These are phyloP conservation scores for Pomatorhinus ruficollis DNA, from an alignment of 2,113 vertebrate species.

Conservation along the genomic window DNA sequence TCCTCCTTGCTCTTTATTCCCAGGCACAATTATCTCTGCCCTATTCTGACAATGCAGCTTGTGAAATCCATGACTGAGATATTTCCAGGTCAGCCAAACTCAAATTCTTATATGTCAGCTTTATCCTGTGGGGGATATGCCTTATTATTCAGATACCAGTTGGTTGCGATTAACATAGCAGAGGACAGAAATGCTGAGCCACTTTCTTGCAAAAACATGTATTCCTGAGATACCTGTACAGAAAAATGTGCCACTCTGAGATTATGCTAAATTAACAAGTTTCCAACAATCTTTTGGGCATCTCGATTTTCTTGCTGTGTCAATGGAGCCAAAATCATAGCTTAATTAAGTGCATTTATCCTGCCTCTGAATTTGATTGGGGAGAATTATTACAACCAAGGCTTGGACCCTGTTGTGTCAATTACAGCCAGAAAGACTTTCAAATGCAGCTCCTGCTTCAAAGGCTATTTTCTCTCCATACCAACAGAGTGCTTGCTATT, in stretches of 20 bases:
- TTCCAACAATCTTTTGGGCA: background rate
- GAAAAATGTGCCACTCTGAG: background rate
- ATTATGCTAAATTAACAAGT: background rate
- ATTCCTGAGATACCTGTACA: background rate
- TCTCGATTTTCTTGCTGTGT: background rate
- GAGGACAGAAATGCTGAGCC: background rate
- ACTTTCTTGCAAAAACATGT: background rate
- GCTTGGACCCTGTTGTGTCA: background rate
- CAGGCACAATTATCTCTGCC: background rate
- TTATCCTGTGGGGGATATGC: background rate
- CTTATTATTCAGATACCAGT: background rate
- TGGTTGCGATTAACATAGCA: background rate
- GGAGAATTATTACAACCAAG: background rate
- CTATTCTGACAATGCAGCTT: background rate
- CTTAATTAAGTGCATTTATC: background rate
- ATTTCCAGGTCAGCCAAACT: background rate
- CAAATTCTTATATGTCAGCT: background rate
- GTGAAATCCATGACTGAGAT: constrained; percentile 9
- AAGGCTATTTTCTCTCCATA: background rate
- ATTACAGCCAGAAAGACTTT: background rate
- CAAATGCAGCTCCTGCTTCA: background rate
- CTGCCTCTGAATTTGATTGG: background rate
- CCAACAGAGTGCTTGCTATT: background rate
- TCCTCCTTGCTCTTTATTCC: background rate
- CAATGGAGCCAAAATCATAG: background rate